Percentiles rank a stretch among this genome's conserved stretches.
Evolutionary conservation across 2,797 vertebrate species (phyloP).

Genomic region (Gymnopithys bicolor): DNA sequence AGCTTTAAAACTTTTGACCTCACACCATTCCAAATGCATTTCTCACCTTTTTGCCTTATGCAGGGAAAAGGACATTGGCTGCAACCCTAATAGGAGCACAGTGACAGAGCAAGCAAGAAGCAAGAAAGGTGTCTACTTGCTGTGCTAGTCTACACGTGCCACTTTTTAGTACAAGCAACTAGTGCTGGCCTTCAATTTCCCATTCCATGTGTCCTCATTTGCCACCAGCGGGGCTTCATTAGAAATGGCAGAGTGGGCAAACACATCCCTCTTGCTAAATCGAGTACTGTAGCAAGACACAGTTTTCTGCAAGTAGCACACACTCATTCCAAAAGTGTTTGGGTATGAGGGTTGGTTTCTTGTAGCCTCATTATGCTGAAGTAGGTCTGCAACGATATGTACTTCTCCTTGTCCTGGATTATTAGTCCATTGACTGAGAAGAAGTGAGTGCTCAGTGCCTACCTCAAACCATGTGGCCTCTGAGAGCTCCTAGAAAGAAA

Average conservation of each 20-base stretch:
- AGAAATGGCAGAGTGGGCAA: background rate
- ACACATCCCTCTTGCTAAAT: background rate
- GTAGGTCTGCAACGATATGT: no score
- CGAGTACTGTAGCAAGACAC: background rate
- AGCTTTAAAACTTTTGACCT: background rate
- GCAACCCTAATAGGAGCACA: background rate
- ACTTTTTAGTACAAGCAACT: background rate
- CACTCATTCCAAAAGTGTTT: background rate
- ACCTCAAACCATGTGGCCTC: no score
- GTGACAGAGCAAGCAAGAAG: background rate
- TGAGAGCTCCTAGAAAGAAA: no score
- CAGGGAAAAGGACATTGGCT: background rate
- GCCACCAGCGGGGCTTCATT: background rate
- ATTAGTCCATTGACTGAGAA: no score
- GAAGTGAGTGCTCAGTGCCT: no score
- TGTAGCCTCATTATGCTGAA: no score
- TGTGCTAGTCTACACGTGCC: background rate
- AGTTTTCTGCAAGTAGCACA: background rate
- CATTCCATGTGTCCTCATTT: background rate
- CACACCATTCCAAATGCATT: accelerated
- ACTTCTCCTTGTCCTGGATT: no score
- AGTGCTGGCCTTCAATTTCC: background rate
- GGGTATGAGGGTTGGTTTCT: no score
- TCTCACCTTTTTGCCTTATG: background rate
- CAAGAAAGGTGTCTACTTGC: background rate